Base-by-base conservation (phyloP, 1,140 invertebrate genomes). In the Lasioglossum baleicum region DNA sequence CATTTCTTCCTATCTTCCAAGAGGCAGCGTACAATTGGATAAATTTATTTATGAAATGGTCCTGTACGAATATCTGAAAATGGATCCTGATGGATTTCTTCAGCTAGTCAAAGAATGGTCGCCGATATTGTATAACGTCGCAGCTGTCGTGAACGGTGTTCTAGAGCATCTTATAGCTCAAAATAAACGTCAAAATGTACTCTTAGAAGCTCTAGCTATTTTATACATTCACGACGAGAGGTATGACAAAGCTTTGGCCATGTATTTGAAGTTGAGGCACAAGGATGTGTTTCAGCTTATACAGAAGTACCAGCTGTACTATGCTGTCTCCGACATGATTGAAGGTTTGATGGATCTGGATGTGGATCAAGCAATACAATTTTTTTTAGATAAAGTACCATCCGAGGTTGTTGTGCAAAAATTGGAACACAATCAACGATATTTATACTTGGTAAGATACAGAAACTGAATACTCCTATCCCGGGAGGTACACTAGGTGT, bases 41-140 rank as follows among this genome's bases (percentile, higher is more conserved):
- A 95, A 97, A 0, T 95, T 97, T 58, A 96, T 98, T 78, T 99
- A 99, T 93, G 98, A 99, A 93, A 97, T 98, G 95, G 97, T 99
- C 51, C 94, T 99, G 4, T 97, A 97, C 87, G 98, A 99, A 90
- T 99, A 97, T 91, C 92, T 99, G 2, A 96, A 98, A 91, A 95
- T 96, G 64, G 97, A 99, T 93, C 95, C 96, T 42, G 93, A 95
- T 92, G 97, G 96, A n/a, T 99, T 99, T 92, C 92, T 98, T 2
- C 95, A 96, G 86, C 91, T 99, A 53, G 95, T 99, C 0, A 96
- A 97, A 90, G 96, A 98, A 89, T 99, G 98, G 98, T 95, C 96
- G 11, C 95, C 96, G 7, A 94, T 95, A 60, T 91, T 99, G 6
- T 99, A 99, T 90, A 97, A 97, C 89, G 96, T 97, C 26, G 95